Evolutionary conservation across 2,113 vertebrate genomes (phyloP), one percentile per base, ranked within the genome.

Genomic region (Actinemys pallida): DNA sequence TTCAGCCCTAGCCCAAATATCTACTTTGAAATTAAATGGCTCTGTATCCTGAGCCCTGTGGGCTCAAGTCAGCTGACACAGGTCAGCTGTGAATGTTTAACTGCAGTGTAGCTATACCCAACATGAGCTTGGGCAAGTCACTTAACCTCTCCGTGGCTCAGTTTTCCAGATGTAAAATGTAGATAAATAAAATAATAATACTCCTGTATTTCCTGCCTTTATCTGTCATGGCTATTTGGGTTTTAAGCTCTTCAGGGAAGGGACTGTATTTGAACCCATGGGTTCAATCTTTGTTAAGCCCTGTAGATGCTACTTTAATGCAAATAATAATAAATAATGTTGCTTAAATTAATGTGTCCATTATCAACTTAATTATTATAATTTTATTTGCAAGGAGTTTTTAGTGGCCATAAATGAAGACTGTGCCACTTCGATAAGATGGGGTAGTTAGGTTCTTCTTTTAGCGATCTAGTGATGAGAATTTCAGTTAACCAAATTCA

Each of bases 401-500:
- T 72, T 59, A 25, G 42, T 9, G 39, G 14, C 72, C 52, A 5
- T 1, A 8, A 4, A 5, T 1, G 1, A 45, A 83, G 42, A 24
- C 27, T 22, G 17, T 45, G 62, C 42, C 4, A 1, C 39, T 39
- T 39, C 39, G 39, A 5, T 3, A 13, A 69, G 29, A 1, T 1
- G 19, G 27, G 42, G 14, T 7, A 1, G 11, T 5, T 75, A 50
- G 6, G 3, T 49, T 93, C 91, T 42, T 95, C 24, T 39, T 57
- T 57, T 57, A 57, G 81, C 3, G 14, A 45, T 81, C 49, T 25
- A 2, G 20, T 25, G 20, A 82, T 10, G 25, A 6, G 24, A 39
- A 56, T 57, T 9, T 42, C 25, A 42, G 16, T 1, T 0, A 5
- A 82, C 13, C 0, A 59, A 31, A 0, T 0, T 19, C 6, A 57